These are phyloP conservation scores for Meles meles DNA, from an alignment of 2,113 vertebrate genomes.

Conservation along the genomic window DNA sequence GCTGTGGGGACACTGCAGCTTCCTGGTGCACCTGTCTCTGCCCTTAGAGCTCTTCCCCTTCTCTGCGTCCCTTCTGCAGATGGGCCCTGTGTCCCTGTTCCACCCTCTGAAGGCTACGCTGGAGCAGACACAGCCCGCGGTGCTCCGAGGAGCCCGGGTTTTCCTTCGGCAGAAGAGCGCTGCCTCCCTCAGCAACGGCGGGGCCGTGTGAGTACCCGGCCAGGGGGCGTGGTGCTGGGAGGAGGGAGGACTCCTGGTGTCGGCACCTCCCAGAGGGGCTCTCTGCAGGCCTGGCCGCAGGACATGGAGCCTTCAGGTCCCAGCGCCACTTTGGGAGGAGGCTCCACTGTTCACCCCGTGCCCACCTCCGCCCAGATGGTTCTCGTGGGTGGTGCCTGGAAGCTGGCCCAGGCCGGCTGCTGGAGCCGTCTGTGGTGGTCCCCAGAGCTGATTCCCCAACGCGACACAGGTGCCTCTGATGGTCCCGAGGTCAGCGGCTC, in stretches of 20 bases:
- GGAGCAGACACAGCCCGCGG: constrained; percentile 83
- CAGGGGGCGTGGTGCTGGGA: rapidly evolving
- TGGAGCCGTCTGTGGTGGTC: rapidly evolving
- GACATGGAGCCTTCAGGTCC: neutral
- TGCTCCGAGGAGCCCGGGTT: constrained; percentile 82
- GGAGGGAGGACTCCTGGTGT: rapidly evolving
- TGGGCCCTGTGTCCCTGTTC: constrained; percentile 83
- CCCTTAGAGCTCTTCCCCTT: neutral
- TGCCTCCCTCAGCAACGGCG: constrained; percentile 92
- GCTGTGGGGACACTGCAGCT: too few species aligned
- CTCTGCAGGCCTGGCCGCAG: neutral
- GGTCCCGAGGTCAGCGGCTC: rapidly evolving
- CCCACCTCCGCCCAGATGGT: too few species aligned
- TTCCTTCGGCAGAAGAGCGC: constrained; percentile 88
- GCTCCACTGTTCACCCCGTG: rapidly evolving
- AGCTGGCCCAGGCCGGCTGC: neutral
- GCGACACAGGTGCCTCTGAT: rapidly evolving
- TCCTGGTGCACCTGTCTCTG: rapidly evolving
- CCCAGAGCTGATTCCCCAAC: rapidly evolving
- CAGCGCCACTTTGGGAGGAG: neutral
- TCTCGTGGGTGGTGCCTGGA: neutral
- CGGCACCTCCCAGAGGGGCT: neutral
- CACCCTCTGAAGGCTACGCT: constrained; percentile 83
- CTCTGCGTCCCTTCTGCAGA: constrained; percentile 68
- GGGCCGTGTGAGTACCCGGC: constrained; percentile 86